These are phyloP conservation scores for Notothenia rossii DNA, from an alignment of 2,113 vertebrate genomes.

Conservation along the genomic window DNA sequence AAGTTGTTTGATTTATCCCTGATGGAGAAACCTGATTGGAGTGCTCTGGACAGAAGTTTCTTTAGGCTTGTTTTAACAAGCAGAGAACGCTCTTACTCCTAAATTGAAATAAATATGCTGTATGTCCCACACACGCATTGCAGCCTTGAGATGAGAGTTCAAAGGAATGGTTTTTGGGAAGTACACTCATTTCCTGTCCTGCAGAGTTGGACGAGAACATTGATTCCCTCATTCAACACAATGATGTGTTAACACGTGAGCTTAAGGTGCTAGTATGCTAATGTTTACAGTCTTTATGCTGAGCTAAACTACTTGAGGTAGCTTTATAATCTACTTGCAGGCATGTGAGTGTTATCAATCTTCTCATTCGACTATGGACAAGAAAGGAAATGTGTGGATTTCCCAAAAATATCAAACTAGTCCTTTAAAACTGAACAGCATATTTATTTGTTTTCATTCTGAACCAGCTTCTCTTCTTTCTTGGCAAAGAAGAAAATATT, in stretches of 20 bases:
- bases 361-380: neutral
- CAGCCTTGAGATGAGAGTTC: neutral
- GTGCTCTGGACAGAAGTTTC: conserved; percentile 8
- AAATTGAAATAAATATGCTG: neutral
- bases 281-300: neutral
- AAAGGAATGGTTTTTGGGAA: conserved; percentile 6
- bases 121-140: neutral
- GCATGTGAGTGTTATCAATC: neutral
- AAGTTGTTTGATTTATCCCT: neutral
- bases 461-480: conserved; percentile 2
- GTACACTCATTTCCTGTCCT: neutral
- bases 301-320: neutral
- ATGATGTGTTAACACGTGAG: neutral
- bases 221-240: neutral
- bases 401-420: neutral
- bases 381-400: neutral
- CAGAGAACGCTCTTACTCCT: neutral
- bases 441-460: neutral
- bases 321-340: neutral
- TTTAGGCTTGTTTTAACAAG: conserved; percentile 67
- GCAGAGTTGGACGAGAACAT: too few species aligned
- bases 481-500: conserved; percentile 18
- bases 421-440: neutral
- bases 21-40: neutral
- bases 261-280: neutral